Conservation (phyloP, 2,797 vertebrate species). For the Steatocranus sp. region DNA sequence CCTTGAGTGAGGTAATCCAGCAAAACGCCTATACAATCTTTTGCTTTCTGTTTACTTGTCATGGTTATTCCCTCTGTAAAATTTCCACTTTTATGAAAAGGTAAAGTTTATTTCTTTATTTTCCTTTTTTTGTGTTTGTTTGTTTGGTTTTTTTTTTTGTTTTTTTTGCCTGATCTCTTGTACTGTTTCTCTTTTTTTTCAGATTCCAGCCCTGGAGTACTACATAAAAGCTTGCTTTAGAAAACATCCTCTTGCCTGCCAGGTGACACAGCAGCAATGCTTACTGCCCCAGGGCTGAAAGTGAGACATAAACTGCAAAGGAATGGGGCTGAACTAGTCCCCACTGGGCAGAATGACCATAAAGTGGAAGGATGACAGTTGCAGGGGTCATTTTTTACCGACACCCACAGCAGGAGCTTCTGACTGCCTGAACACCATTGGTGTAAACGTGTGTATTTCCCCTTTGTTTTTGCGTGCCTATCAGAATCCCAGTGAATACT, state of each 20-base stretch:
- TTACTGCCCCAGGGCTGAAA: conserved; percentile 1
- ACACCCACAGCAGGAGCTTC: background rate
- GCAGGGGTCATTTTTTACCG: background rate
- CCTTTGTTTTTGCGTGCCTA: background rate
- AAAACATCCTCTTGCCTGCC: conserved; percentile 24
- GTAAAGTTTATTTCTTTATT: background rate
- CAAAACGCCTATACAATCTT: background rate
- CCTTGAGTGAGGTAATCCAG: background rate
- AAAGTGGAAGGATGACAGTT: background rate
- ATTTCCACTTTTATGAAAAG: conserved; percentile 20
- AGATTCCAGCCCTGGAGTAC: conserved; percentile 8
- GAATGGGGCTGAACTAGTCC: background rate
- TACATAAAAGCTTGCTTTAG: conserved; percentile 40
- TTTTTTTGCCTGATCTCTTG: background rate
- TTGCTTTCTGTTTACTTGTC: conserved; percentile 3
- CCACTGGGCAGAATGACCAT: conserved; percentile 7
- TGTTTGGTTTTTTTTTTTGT: too few relatives aligned
- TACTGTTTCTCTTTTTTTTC: background rate
- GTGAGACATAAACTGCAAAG: background rate
- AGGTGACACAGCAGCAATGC: conserved; percentile 26
- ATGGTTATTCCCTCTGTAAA: conserved; percentile 8
- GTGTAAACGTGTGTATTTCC: background rate
- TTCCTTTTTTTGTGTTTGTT: background rate
- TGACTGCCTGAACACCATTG: background rate
- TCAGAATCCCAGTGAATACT: background rate